These are phyloP conservation scores for Oxyscelio sp. DNA, from an alignment of 2,888 invertebrate genomes.

Conservation along the genomic window DNA sequence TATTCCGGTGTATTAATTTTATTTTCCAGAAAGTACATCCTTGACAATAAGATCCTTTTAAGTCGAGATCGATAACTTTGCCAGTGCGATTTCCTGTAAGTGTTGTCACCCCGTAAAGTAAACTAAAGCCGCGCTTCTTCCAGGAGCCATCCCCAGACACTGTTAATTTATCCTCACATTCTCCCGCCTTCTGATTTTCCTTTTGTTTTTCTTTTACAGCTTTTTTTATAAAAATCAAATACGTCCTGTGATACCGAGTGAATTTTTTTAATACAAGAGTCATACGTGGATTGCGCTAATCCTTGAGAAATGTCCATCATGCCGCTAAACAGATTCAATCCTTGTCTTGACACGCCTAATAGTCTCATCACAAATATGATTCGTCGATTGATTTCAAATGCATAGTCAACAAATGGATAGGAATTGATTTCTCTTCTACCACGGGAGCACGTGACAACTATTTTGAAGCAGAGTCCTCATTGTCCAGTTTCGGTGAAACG, in stretches of 20 bases:
- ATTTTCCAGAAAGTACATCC: conserved; percentile 65
- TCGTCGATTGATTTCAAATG: conserved; percentile 80
- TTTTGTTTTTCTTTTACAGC: conserved; percentile 72
- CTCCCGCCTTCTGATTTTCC: conserved; percentile 68
- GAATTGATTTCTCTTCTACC: conserved; percentile 75
- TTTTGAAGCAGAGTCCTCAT: conserved; percentile 76
- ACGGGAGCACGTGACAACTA: conserved; percentile 69
- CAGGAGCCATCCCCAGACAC: conserved; percentile 76
- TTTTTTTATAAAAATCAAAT: conserved; percentile 62
- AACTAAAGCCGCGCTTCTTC: conserved; percentile 73
- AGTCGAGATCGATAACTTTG: conserved; percentile 75
- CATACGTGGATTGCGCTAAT: conserved; percentile 69
- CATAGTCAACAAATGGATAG: conserved; percentile 74
- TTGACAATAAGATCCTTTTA: conserved; percentile 74
- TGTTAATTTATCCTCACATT: conserved; percentile 70
- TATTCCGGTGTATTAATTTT: conserved; percentile 57
- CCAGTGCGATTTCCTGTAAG: conserved; percentile 71
- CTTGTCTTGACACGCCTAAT: conserved; percentile 79
- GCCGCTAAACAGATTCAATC: conserved; percentile 80
- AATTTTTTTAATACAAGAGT: conserved; percentile 63
- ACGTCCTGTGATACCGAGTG: conserved; percentile 67
- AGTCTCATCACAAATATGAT: conserved; percentile 80
- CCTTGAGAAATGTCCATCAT: conserved; percentile 78
- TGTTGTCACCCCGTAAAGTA: conserved; percentile 76
- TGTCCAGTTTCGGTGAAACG: no score